A percentile compares a stretch with the other conserved stretches of the same genome.
Evolutionary conservation across 2,797 vertebrate genomes (phyloP).

Genomic region (Platyrinchus mystaceus): DNA sequence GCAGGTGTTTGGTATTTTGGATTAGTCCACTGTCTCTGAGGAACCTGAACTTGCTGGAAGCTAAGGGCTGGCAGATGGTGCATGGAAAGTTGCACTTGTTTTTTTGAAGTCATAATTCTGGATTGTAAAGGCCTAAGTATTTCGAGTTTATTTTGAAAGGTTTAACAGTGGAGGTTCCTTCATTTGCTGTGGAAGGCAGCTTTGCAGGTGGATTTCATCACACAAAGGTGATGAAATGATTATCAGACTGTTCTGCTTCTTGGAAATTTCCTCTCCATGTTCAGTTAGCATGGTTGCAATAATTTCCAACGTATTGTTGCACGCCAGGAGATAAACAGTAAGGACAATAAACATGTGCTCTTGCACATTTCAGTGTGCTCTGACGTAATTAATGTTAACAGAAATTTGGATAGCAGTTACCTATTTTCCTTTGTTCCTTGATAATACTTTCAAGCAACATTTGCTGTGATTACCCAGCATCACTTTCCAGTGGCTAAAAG

Average conservation of each 20-base stretch:
- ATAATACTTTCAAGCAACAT: neutral
- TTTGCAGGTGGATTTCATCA: neutral
- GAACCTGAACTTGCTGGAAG: neutral
- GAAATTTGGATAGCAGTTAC: neutral
- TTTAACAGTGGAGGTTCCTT: neutral
- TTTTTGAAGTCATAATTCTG: neutral
- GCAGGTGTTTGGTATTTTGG: neutral
- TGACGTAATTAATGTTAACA: neutral
- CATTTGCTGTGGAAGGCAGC: neutral
- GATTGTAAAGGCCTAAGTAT: neutral
- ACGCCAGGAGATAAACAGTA: neutral
- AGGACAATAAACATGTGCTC: neutral
- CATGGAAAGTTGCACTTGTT: accelerated
- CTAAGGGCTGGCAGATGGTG: neutral
- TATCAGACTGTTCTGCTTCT: neutral
- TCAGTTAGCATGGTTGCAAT: neutral
- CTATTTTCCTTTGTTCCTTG: neutral
- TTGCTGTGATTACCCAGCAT: neutral
- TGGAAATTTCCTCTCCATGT: accelerated
- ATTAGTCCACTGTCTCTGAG: neutral
- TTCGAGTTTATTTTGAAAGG: neutral
- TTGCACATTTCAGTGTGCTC: neutral
- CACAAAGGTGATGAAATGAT: neutral
- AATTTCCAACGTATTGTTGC: neutral
- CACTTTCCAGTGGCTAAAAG: neutral